phyloP scores from a whole-genome alignment of 2,113 vertebrate species.

The Sterrhoptilus dennistouni region DNA sequence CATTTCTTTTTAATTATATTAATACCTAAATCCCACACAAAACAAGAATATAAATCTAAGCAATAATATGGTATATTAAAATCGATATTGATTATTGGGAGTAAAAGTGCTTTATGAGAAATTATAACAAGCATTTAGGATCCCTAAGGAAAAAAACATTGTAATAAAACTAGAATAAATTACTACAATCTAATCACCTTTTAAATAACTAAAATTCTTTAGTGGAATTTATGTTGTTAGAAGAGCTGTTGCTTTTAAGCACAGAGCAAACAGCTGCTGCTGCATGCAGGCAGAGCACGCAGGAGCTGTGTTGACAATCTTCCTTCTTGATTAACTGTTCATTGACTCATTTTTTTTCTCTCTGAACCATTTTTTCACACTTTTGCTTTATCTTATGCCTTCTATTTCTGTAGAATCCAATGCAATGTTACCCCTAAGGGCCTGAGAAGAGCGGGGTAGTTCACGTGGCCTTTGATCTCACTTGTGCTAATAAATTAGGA shows the following conservation, averaged over 20 bases:
- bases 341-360: background rate
- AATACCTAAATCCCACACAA: conserved; percentile 32
- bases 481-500: background rate
- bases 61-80: conserved; percentile 44
- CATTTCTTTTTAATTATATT: conserved; percentile 31
- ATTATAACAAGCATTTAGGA: conserved; percentile 40
- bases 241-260: conserved; percentile 19
- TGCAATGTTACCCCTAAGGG: background rate
- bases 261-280: background rate
- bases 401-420: background rate
- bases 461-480: background rate
- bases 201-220: conserved; percentile 61
- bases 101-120: conserved; percentile 57
- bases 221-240: conserved; percentile 35
- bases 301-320: background rate
- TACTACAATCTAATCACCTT: conserved; percentile 50
- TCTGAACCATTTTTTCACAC: background rate
- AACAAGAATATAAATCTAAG: conserved; percentile 66
- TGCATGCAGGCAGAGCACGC: background rate
- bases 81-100: conserved; percentile 66
- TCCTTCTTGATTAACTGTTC: background rate
- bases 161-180: conserved; percentile 59
- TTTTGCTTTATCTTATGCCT: background rate
- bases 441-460: background rate
- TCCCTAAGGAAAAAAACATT: background rate